Base-by-base conservation (phyloP, 2,797 vertebrate genomes). In the Lagothrix lagotricha region DNA sequence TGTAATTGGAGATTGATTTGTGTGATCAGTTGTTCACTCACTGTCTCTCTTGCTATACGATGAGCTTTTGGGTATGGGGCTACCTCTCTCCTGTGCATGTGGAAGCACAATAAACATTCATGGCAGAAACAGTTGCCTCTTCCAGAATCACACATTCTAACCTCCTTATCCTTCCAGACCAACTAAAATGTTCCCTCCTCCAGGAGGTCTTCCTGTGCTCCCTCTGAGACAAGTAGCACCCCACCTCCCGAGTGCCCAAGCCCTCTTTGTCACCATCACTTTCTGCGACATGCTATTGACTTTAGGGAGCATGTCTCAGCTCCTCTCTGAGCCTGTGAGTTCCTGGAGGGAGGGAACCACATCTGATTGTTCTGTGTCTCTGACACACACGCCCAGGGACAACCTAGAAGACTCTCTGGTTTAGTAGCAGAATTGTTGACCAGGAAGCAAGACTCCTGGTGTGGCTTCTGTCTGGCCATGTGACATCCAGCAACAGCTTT, bases 301-400 rank as follows among this genome's bases (percentile, higher is more conserved):
- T 28, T 52, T 41, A 30, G 28, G 82, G 26, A 77, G 75, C 50
- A 0, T 3, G 5, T 50, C 33, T 54, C 44, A 36, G 58, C n/a
- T 64, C 77, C n/a, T 46, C 67, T 54, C 11, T 30, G 30, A 86
- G 83, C 24, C 58, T 72, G 57, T 7, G 17, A 54, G 48, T 54
- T 54, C 33, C 6, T 33, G 52, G 13, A 36, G 8, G 41, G 26
- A 26, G 73, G 58, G 48, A 58, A 44, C 44, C 14, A 2, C 2
- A 10, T 64, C 17, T n/a, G 46, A 10, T 54, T 52, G n/a, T 64
- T 44, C 79, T 20, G 2, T 48, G 84, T 14, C 22, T 36, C 22
- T 17, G 19, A 11, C 2, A 9, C 14, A 11, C 20, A 67, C 0
- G 0, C n/a, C 11, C 1, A 7, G 5, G 48, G 24, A 86, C 33